Conservation (phyloP, 2,113 vertebrate species). For the Ancistrus triradiatus region DNA sequence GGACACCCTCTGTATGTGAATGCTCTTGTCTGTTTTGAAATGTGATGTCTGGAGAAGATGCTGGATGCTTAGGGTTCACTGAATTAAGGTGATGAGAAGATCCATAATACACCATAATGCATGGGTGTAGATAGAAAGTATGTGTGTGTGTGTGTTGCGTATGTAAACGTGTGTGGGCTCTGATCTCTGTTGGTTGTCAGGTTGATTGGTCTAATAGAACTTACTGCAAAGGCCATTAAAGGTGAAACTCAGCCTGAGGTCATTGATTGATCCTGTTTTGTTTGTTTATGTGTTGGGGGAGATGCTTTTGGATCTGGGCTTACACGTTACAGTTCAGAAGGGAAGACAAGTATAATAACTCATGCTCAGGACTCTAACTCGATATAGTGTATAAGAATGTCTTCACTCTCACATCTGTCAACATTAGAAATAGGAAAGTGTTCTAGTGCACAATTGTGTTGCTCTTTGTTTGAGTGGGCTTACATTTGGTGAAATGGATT, state of each 20-base stretch:
- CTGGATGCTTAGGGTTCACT: constrained; percentile 48
- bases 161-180: constrained; percentile 1
- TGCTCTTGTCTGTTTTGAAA: constrained; percentile 42
- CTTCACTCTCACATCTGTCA: too few relatives aligned
- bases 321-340: too few relatives aligned
- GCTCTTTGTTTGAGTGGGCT: too few relatives aligned
- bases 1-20: constrained; percentile 37
- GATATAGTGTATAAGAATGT: too few relatives aligned
- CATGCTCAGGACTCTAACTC: too few relatives aligned
- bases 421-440: too few relatives aligned
- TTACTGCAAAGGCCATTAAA: constrained; percentile 33
- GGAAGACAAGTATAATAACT: too few relatives aligned
- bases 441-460: too few relatives aligned
- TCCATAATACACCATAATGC: constrained; percentile 4
- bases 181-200: constrained; percentile 11
- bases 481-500: too few relatives aligned
- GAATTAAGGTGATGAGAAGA: constrained; percentile 52
- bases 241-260: constrained; percentile 30
- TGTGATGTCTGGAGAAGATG: constrained; percentile 25
- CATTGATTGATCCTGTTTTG: constrained; percentile 4
- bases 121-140: constrained; percentile 7
- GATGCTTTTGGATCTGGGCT: too few relatives aligned
- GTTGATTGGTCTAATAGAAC: constrained; percentile 21
- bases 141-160: too few relatives aligned
- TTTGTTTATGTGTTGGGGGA: constrained; percentile 2